Evolutionary conservation across 1,140 invertebrate species (phyloP), one percentile per base, ranked within the genome.

Genomic region (Pinna nobilis): DNA sequence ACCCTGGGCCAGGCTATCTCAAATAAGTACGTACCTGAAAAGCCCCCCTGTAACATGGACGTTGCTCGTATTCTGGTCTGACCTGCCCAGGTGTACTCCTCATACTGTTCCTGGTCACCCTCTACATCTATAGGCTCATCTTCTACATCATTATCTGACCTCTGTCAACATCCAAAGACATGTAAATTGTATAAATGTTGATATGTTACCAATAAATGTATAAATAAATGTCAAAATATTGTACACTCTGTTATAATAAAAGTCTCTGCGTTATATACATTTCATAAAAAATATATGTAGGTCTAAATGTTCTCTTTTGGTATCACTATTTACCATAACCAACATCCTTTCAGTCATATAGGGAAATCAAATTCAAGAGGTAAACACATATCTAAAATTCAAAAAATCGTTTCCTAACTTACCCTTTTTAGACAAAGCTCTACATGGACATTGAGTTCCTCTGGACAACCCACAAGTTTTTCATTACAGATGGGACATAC

Each of bases 1-100:
- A n/a, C n/a, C n/a, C n/a, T n/a, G n/a, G n/a, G n/a, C n/a, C n/a
- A n/a, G n/a, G n/a, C n/a, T n/a, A n/a, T n/a, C n/a, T n/a, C n/a
- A n/a, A n/a, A n/a, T 0, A n/a, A 7, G 7, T 32, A 70, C 86
- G 83, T 74, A 93, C 92, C 92, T 70, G 90, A 91, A 79, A 94
- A 93, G 49, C 94, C 93, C 11, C 94, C 94, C 77, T 93, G 91
- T 28, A 95, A 89, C 79, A 95, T 88, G 9, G 92, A 91, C 0
- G 93, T 93, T 1, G 92, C 93, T 39, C 94, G 89, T 41, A 95
- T 92, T 82, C 94, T 89, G 70, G 92, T 93, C 82, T 95, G 94
- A 2, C 94, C 94, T 11, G 94, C 93, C 94, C 94, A 95, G 81
- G 94, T 94, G 82, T 95, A 95, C 78, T 95, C 94, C 80, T 95